Evolutionary conservation across 2,113 vertebrate genomes (phyloP), one percentile per base, ranked within the genome.

Genomic region (Nasalis larvatus): DNA sequence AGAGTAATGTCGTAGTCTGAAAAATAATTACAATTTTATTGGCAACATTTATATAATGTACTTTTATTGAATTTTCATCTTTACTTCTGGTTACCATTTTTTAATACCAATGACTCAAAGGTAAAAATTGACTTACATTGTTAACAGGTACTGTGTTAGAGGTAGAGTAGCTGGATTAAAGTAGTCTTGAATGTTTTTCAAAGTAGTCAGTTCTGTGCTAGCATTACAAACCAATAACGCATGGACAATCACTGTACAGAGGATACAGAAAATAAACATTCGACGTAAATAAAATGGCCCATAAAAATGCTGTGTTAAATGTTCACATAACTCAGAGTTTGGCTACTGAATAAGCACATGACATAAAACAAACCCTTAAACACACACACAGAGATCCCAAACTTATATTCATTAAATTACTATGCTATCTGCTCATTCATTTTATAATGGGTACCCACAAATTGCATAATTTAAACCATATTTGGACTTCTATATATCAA

Each of bases 201-300:
- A 93, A 47, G 97, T 96, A 11, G 98, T 98, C 58, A 99, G 98
- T 97, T 99, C 99, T 20, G 98, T 89, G 11, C 99, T 99, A 47
- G 98, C 99, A 27, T 99, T 99, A 77, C 99, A 98, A 40, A 98
- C 98, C 77, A 99, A 93, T 92, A 99, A 93, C 21, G 99, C 99
- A 0, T 99, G 99, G 71, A 99, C 99, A 73, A 98, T 73, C 2
- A 10, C 99, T 99, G 96, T 1, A 73, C 94, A 97, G 13, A 82
- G 17, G 88, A 94, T 1, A 40, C 23, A 74, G 80, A 74, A 84
- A 83, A 56, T 14, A 45, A 1, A n/a, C 56, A 20, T 32, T 30
- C 89, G 35, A 18, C 45, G 6, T 40, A 23, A 82, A 35, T 25
- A 12, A 30, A 32, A 74, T 8, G 21, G 6, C 32, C 40, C 80